phyloP scores from a whole-genome alignment of 2,113 vertebrate species.

The Neogale vison region DNA sequence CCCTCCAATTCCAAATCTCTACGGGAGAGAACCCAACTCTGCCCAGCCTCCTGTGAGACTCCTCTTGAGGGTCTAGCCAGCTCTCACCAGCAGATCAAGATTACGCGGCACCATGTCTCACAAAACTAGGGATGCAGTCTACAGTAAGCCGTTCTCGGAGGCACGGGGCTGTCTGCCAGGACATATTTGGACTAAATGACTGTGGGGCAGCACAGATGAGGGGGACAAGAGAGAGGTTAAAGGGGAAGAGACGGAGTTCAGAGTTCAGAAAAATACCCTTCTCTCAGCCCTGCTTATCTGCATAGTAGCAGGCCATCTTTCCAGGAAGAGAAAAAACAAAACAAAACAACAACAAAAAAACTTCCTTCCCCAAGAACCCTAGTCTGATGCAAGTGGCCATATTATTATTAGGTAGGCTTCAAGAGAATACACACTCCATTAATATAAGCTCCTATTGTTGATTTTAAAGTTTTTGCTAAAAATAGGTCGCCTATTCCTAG shows the following conservation, averaged over 20 bases:
- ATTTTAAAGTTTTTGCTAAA: background rate
- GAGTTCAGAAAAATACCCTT: background rate
- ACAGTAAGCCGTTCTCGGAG: background rate
- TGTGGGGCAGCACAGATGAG: background rate
- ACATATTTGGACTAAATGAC: background rate
- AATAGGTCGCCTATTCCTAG: background rate
- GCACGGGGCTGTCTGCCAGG: background rate
- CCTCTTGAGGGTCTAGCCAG: background rate
- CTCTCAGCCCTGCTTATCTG: background rate
- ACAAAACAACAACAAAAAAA: background rate
- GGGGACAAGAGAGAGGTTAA: background rate
- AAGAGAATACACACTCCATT: background rate
- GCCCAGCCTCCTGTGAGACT: background rate
- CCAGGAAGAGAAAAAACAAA: background rate
- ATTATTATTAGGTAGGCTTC: background rate
- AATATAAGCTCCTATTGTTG: background rate
- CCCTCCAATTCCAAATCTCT: background rate
- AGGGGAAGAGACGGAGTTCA: background rate
- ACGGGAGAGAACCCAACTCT: background rate
- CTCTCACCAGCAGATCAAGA: background rate
- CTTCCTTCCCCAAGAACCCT: background rate
- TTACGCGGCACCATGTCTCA: background rate
- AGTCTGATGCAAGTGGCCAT: background rate
- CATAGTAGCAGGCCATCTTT: background rate
- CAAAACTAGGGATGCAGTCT: background rate